Evolutionary conservation across 1,140 invertebrate species (phyloP), one percentile per base, ranked within the genome.

Genomic region (Myzus persicae): DNA sequence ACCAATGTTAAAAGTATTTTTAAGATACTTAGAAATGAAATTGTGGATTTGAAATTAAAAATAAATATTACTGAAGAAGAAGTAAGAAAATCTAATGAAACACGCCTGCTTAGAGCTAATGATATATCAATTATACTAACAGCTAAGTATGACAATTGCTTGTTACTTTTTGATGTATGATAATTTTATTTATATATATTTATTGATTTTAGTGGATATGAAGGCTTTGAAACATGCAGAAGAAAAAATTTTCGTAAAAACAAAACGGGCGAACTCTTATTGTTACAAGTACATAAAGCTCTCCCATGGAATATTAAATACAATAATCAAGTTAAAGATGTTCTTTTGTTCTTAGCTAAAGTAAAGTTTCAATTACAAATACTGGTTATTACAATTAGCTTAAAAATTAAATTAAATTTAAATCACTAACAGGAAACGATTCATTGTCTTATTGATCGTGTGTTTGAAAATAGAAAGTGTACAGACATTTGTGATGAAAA

Each of bases 51-150:
- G 20, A 91, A 91, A n/a, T 40, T 76, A 46, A 18, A 81, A 5
- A 18, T 81, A 8, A 38, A 91, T 36, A 54, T 91, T 36, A 91
- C 90, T 76, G 76, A 91, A 44, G 90, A 91, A 22, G 90, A 91
- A 36, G 6, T 91, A 31, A 42, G 26, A 44, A 91, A 91, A 81
- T 38, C 67, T 24, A 81, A 26, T 14, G 59, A 46, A 44, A 1
- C 11, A 26, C 90, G 90, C 14, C 14, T 46, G 36, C 36, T 81
- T 1, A 91, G 59, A 81, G 90, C 8, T 76, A 48, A 91, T 81
- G 40, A 91, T n/a, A 18, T 91, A 44, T 59, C 90, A 44, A 26
- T 81, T 76, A 9, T 81, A 46, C n/a, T 91, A 46, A n/a, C 59
- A 8, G 11, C 59, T 20, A 8, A 31, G 90, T 91, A 91, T 46